These are phyloP conservation scores for Bucco capensis DNA, from an alignment of 2,113 vertebrate species.

Conservation along the genomic window DNA sequence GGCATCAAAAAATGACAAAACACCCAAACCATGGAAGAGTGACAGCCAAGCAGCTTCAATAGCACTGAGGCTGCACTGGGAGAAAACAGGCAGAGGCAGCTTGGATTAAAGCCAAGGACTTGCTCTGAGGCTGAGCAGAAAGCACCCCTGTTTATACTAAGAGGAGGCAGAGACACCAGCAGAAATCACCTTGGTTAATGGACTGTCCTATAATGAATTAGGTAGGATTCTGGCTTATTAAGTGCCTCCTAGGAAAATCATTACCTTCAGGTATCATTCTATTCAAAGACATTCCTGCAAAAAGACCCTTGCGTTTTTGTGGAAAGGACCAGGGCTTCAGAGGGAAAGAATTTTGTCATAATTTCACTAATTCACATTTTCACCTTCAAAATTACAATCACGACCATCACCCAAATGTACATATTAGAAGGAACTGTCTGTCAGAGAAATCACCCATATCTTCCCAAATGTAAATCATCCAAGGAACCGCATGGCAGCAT, in stretches of 20 bases:
- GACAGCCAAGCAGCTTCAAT: slow-evolving; percentile 57
- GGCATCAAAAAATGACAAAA: slow-evolving; percentile 62
- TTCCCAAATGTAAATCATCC: neutral
- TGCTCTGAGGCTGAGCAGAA: neutral
- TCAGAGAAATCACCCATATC: slow-evolving; percentile 37
- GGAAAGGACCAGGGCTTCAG: neutral
- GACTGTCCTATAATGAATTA: slow-evolving; percentile 10
- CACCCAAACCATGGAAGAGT: slow-evolving; percentile 55
- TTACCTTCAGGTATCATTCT: neutral
- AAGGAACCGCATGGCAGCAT: neutral
- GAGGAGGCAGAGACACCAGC: neutral
- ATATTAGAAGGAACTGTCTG: slow-evolving; percentile 4
- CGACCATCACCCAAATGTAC: neutral
- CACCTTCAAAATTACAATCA: neutral
- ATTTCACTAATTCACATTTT: slow-evolving; percentile 11
- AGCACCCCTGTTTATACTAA: neutral
- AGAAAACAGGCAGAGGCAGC: slow-evolving; percentile 27
- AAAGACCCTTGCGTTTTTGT: neutral
- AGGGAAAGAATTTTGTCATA: neutral
- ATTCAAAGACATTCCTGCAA: neutral
- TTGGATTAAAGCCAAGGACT: slow-evolving; percentile 20
- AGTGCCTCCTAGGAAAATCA: neutral
- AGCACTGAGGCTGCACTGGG: neutral
- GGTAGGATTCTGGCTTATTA: neutral
- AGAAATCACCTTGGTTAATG: neutral